Evolutionary conservation across 1,140 invertebrate species (phyloP).

Genomic region (Drosophila azteca): DNA sequence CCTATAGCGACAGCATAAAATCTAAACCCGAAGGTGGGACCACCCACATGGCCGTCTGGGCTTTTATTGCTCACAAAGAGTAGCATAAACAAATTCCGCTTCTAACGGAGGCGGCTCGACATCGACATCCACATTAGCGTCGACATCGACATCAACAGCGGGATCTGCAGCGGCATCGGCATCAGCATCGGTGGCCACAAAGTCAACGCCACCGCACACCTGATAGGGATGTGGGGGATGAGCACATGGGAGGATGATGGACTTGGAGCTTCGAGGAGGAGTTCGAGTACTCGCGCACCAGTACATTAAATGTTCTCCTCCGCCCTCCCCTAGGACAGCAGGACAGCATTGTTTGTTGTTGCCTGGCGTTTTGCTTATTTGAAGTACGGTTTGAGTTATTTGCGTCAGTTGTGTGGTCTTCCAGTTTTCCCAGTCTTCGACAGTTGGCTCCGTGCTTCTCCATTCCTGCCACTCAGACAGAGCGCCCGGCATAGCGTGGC

Average conservation of each 20-base stretch:
- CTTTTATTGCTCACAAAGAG: constrained; percentile 79
- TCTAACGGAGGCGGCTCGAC: constrained; percentile 44
- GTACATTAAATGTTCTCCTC: constrained; percentile 65
- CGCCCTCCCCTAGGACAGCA: constrained; percentile 19
- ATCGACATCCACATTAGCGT: constrained; percentile 14
- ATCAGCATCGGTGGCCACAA: constrained; percentile 18
- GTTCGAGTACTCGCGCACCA: constrained; percentile 14
- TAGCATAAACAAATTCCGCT: constrained; percentile 79
- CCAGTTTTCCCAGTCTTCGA: background rate
- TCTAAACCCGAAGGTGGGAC: constrained; percentile 40
- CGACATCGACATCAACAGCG: constrained; percentile 7
- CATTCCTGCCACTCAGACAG: constrained; percentile 41
- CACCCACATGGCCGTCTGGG: constrained; percentile 66
- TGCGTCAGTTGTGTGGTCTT: constrained; percentile 62
- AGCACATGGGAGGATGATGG: background rate
- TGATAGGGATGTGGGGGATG: constrained; percentile 54
- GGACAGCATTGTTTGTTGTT: constrained; percentile 53
- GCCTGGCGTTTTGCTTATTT: constrained; percentile 57
- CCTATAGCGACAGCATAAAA: constrained; percentile 45
- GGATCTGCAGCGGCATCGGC: background rate
- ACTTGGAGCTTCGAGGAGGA: constrained; percentile 11
- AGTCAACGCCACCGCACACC: constrained; percentile 75
- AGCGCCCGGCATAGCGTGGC: constrained; percentile 13
- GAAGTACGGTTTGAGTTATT: constrained; percentile 60
- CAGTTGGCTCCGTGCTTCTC: background rate